phyloP scores from a whole-genome alignment of 2,113 vertebrate genomes.

The Taurulus bubalis region DNA sequence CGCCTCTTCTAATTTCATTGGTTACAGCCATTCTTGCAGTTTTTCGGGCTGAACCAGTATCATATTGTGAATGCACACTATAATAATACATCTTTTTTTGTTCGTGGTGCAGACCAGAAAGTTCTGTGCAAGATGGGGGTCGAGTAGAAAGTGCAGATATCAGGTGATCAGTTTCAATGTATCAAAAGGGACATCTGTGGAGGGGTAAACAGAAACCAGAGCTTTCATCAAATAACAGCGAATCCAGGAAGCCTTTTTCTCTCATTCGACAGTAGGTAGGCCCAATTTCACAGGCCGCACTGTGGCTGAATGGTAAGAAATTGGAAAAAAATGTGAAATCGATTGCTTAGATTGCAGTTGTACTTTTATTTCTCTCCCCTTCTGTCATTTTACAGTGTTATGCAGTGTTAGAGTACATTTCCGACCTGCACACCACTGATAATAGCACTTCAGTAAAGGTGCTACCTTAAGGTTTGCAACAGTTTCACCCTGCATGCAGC shows the following conservation, averaged over 20 bases:
- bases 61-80: constrained; percentile 47
- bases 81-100: constrained; percentile 43
- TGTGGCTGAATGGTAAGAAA: constrained; percentile 84
- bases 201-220: constrained; percentile 84
- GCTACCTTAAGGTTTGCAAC: constrained; percentile 26
- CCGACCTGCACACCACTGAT: constrained; percentile 75
- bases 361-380: constrained; percentile 88
- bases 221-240: constrained; percentile 77
- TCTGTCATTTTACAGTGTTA: constrained; percentile 83
- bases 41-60: constrained; percentile 19
- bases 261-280: constrained; percentile 83
- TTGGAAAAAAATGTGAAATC: constrained; percentile 89
- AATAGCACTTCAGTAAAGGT: constrained; percentile 70
- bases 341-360: constrained; percentile 88
- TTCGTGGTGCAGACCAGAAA: constrained; percentile 65
- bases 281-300: constrained; percentile 90
- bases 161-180: constrained; percentile 77
- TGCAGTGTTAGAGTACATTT: constrained; percentile 79
- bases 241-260: constrained; percentile 79
- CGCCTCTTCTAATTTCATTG: constrained; percentile 36
- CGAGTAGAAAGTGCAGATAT: constrained; percentile 68
- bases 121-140: constrained; percentile 34
- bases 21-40: constrained; percentile 21
- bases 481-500: constrained; percentile 18
- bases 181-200: constrained; percentile 68